Base-by-base conservation (phyloP, 2,113 vertebrate genomes). In the Azemiops feae region DNA sequence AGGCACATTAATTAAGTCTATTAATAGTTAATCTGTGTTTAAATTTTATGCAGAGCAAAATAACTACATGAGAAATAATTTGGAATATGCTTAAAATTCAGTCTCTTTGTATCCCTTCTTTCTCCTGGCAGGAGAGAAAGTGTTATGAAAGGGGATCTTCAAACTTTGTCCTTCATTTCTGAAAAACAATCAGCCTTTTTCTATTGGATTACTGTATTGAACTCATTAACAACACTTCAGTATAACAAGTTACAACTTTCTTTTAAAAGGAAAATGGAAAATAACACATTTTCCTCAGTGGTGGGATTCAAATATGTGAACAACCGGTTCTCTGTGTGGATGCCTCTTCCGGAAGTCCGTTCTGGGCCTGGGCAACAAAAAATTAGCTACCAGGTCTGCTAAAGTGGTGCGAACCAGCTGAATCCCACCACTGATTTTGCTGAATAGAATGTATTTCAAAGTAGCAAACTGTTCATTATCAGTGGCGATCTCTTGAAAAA, bases 261-360 rank as follows among this genome's bases (percentile, higher is more conserved):
- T 91, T 95, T 94, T 94, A 90, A 57, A 92, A 54, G 69, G 7
- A 20, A 94, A 95, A 96, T 89, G 81, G 95, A 96, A 95, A 93
- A 14, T 74, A 93, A 87, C 4, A 94, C 95, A 69, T 5, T 1
- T 94, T 93, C 7, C 45, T 47, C 45, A 47, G 45, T 47, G 45
- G 45, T 47, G 6, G 45, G 45, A 47, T 47, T 47, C 45, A 47
- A 47, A 47, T 47, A 47, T 47, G 45, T 47, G 45, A 47, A 47
- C 45, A 47, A 47, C 45, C 45, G 0, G 45, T 47, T 47, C 45
- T 47, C 45, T 47, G 45, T 47, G 45, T 47, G 45, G 45, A 47
- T 47, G 45, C 45, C 45, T 47, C 45, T 47, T 47, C 5, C 5
- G 45, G 45, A 47, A 47, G 5, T 47, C 45, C 45, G 5, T 47